These are phyloP conservation scores for Eupithecia exiguata DNA, from an alignment of 2,888 invertebrate species.

Conservation along the genomic window DNA sequence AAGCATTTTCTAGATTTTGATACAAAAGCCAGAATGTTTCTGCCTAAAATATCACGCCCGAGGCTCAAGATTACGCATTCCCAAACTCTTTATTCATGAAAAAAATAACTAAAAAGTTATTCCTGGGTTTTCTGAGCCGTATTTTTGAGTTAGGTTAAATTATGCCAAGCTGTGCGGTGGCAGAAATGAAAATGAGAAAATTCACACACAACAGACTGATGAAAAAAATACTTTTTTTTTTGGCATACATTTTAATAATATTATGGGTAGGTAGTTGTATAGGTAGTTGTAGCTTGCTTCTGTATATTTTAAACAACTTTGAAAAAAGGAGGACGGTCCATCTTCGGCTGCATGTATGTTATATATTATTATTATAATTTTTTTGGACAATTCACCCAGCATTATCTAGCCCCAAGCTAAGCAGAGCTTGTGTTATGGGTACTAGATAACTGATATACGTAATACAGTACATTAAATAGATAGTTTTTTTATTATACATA, in stretches of 20 bases:
- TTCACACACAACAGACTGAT: background rate
- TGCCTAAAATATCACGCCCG: background rate
- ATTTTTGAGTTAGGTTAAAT: constrained; percentile 12
- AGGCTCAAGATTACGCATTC: constrained; percentile 3
- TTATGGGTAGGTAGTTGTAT: no score
- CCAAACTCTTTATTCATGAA: constrained; percentile 10
- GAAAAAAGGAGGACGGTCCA: no score
- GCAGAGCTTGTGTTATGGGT: no score
- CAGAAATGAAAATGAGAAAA: background rate
- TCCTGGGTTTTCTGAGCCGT: constrained; percentile 6
- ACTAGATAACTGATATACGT: no score
- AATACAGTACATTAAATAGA: no score
- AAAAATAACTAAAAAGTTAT: constrained; percentile 6
- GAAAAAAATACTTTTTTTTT: background rate
- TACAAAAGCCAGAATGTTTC: background rate
- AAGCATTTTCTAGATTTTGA: background rate
- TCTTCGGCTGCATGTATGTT: no score
- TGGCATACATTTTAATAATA: background rate
- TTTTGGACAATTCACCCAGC: no score
- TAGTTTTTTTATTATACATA: no score
- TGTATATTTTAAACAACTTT: background rate
- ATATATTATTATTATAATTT: no score
- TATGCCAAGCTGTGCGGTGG: background rate
- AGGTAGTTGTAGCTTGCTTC: background rate
- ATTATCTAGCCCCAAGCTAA: no score